Evolutionary conservation across 1,140 invertebrate genomes (phyloP), one percentile per base, ranked within the genome.

Genomic region (Grapholita molesta): DNA sequence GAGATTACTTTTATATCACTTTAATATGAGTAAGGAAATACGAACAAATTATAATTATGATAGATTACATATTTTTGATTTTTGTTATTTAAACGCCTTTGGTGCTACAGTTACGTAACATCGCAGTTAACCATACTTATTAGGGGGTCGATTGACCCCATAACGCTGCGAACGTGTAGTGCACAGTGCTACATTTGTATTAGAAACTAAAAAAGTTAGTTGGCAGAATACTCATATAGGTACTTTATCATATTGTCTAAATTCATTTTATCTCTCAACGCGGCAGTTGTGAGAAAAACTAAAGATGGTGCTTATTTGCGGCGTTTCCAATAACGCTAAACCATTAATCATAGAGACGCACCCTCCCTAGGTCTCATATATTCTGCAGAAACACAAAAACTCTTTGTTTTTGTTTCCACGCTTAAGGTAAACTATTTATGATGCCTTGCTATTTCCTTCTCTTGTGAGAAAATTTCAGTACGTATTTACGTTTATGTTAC

Each of bases 381-480:
- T 61, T 61, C 55, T 30, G 55, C 55, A 28, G 55, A 61, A 61
- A 61, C 9, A 61, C 55, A 61, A 61, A 61, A 61, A 61, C 55
- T 61, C 55, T 61, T 61, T 61, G 64, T 38, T 66, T 38, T 65
- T 42, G 18, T 66, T 24, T 66, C 64, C 12, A 6, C 28, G 25
- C 32, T 48, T 88, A 77, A 73, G 77, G 68, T 64, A 23, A 11
- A 65, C 38, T 70, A 61, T 69, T n/a, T 64, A 65, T 48, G 21
- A 42, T 61, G 53, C n/a, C 28, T 18, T 65, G 87, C 0, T 90
- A 82, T 76, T 68, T 74, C 30, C 79, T 48, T n/a, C 12, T 2
- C 9, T 48, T 18, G 42, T 21, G 18, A 48, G 12, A 48, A 5
- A 18, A 48, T 35, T 35, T 35, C 2, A 35, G 33, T 8, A 35